Percentiles rank a stretch among this genome's conserved stretches.
Conservation (phyloP, 2,113 vertebrate species). For the Alligator sinensis region DNA sequence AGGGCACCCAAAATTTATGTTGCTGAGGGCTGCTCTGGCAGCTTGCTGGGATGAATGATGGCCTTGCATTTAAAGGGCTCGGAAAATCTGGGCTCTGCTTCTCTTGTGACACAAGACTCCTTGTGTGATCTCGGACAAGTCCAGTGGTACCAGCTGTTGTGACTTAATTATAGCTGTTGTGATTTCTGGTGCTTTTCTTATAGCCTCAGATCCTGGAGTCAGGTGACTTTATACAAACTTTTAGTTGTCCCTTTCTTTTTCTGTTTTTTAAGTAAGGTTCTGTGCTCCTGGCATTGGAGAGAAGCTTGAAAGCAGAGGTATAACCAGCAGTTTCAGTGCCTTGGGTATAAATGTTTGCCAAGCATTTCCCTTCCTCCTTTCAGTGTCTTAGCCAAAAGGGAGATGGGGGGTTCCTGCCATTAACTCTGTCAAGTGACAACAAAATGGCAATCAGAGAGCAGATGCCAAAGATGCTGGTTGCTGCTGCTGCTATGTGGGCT, state of each 20-base stretch:
- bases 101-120: neutral
- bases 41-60: slow-evolving; percentile 25
- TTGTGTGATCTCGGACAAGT: neutral
- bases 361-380: too few relatives aligned
- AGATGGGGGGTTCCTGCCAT: too few relatives aligned
- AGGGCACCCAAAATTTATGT: slow-evolving; percentile 72
- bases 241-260: fast-evolving
- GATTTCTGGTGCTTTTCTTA: fast-evolving
- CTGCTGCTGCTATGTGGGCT: too few relatives aligned
- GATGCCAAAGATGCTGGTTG: too few relatives aligned
- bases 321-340: too few relatives aligned
- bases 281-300: neutral
- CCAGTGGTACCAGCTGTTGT: neutral
- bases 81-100: neutral
- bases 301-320: neutral
- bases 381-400: too few relatives aligned
- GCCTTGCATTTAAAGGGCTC: neutral
- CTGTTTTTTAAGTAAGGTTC: neutral
- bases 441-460: too few relatives aligned
- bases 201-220: neutral
- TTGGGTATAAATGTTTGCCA: too few relatives aligned
- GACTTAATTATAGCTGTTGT: neutral
- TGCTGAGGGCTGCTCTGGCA: slow-evolving; percentile 51
- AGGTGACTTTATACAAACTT: neutral
- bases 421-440: too few relatives aligned